Conservation (phyloP, 2,888 invertebrate genomes). For the Lepidochrysops patricia region DNA sequence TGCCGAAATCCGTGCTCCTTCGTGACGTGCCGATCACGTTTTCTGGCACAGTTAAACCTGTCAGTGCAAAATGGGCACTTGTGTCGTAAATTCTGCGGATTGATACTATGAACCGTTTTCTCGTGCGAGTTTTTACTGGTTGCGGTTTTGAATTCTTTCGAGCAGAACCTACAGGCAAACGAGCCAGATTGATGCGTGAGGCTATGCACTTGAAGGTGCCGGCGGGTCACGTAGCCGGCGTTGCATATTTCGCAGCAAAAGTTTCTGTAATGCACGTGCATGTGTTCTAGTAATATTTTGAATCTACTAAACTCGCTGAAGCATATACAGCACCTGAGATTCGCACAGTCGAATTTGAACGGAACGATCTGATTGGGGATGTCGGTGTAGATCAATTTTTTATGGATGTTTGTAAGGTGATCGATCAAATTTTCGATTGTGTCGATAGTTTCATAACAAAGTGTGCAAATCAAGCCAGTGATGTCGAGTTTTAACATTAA, state of each 20-base stretch:
- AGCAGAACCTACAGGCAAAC: conserved; percentile 28
- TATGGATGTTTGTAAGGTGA: conserved; percentile 35
- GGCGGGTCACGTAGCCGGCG: conserved; percentile 34
- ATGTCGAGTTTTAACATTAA: conserved; percentile 43
- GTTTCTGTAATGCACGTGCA: conserved; percentile 48
- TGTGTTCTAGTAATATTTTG: conserved; percentile 38
- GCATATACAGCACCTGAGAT: conserved; percentile 37
- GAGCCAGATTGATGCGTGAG: conserved; percentile 28
- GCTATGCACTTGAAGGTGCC: conserved; percentile 23
- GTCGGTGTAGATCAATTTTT: conserved; percentile 31
- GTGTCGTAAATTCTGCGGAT: conserved; percentile 22
- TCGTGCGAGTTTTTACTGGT: conserved; percentile 28
- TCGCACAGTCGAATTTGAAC: conserved; percentile 36
- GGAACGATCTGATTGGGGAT: conserved; percentile 40
- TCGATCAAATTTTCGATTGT: conserved; percentile 31
- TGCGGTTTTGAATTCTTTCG: conserved; percentile 28
- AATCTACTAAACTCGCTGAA: conserved; percentile 21
- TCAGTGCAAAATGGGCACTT: conserved; percentile 39
- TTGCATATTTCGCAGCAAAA: conserved; percentile 42
- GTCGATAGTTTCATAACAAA: conserved; percentile 31
- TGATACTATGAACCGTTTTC: conserved; percentile 27
- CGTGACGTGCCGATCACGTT: conserved; percentile 34
- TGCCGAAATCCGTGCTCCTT: conserved; percentile 32
- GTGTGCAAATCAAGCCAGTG: conserved; percentile 37
- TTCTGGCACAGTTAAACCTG: conserved; percentile 35